A percentile compares a stretch with the other conserved stretches of the same genome.
Evolutionary conservation across 2,797 vertebrate genomes (phyloP).

Genomic region (Anomalospiza imberbis): DNA sequence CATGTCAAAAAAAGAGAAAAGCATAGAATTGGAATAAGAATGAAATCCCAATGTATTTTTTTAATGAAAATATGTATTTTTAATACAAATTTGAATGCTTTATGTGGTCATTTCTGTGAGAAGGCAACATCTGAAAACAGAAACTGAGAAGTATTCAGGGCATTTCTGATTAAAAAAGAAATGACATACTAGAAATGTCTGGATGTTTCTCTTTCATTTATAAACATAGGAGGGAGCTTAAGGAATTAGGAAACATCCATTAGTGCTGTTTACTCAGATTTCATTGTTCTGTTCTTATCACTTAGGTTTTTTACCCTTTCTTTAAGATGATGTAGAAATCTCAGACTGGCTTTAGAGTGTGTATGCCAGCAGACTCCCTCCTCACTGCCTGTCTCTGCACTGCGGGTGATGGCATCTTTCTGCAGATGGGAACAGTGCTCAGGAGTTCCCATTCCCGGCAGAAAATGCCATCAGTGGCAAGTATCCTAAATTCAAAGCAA

Average conservation of each 20-base stretch:
- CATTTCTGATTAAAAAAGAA: neutral
- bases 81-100: neutral
- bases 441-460: neutral
- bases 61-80: neutral
- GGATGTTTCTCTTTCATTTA: neutral
- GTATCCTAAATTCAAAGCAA: accelerated
- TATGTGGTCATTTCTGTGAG: neutral
- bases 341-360: neutral
- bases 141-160: neutral
- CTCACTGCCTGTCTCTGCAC: neutral
- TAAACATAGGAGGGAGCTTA: neutral
- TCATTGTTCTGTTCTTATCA: neutral
- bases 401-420: neutral
- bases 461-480: neutral
- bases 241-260: neutral
- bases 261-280: neutral
- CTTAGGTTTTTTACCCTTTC: neutral
- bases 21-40: neutral
- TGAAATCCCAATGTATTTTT: neutral
- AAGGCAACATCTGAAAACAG: neutral
- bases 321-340: neutral
- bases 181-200: neutral
- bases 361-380: neutral
- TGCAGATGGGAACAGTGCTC: neutral
- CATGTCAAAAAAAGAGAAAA: neutral